Conservation (phyloP, 2,113 vertebrate genomes). For the Cochlearius cochlearius region DNA sequence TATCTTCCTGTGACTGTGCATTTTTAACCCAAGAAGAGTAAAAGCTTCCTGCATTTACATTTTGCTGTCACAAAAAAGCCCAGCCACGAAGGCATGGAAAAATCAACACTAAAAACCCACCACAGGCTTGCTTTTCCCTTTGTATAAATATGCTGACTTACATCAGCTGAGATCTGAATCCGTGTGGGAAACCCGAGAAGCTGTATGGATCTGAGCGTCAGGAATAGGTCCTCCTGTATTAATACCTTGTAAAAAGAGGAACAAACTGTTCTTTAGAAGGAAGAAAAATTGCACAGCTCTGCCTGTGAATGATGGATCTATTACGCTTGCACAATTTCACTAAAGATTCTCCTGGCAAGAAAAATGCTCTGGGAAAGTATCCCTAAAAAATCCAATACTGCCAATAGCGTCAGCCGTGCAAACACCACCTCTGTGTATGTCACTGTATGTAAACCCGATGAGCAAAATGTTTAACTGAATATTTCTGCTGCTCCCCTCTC, state of each 20-base stretch:
- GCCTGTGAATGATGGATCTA: not conserved
- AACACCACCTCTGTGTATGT: not conserved
- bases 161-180: not conserved
- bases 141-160: not conserved
- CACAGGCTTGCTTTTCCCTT: not conserved
- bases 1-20: not conserved
- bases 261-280: not conserved
- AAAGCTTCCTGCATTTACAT: not conserved
- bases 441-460: not conserved
- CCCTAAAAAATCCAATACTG: not conserved
- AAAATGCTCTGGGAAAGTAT: not conserved
- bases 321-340: not conserved
- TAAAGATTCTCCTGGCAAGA: not conserved
- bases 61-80: not conserved
- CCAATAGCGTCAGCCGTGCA: not conserved
- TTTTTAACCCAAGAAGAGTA: not conserved
- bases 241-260: not conserved
- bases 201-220: not conserved
- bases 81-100: not conserved
- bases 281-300: not conserved
- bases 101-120: not conserved
- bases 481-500: not conserved
- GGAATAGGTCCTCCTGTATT: not conserved
- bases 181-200: not conserved
- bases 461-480: not conserved